Percentiles rank a stretch among this genome's conserved stretches.
Conservation (phyloP, 2,888 invertebrate genomes). For the Troides helena region DNA sequence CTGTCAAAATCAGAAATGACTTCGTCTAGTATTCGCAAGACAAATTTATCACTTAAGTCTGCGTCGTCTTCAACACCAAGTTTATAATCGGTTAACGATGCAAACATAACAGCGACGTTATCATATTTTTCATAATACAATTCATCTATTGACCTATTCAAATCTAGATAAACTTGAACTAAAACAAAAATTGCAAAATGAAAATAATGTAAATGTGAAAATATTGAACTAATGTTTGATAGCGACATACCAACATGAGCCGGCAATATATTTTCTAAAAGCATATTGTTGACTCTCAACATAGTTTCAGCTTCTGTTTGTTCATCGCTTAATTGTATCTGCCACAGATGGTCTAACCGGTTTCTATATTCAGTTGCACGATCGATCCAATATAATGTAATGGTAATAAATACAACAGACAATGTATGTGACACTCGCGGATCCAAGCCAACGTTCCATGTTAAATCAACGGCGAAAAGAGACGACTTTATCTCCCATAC, state of each 20-base stretch:
- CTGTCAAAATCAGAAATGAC: conserved; percentile 97
- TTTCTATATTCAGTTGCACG: conserved; percentile 94
- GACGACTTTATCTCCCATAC: conserved; percentile 83
- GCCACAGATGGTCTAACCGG: conserved; percentile 89
- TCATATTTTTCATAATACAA: conserved; percentile 94
- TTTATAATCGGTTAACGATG: conserved; percentile 92
- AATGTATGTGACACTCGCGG: conserved; percentile 87
- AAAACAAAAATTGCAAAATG: conserved; percentile 41
- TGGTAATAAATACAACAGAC: conserved; percentile 85
- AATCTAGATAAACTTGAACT: conserved; percentile 89
- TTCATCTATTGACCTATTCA: conserved; percentile 85
- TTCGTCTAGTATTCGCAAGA: conserved; percentile 89
- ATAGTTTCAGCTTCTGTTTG: conserved; percentile 92
- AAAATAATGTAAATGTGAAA: neutral
- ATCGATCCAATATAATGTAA: conserved; percentile 91
- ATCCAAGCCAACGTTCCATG: conserved; percentile 85
- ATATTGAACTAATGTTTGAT: neutral
- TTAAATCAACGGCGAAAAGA: conserved; percentile 80
- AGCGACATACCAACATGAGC: conserved; percentile 89
- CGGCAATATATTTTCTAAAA: conserved; percentile 95
- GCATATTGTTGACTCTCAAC: conserved; percentile 91
- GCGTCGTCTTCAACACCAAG: conserved; percentile 83
- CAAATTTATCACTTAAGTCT: conserved; percentile 83
- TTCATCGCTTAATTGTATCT: conserved; percentile 86
- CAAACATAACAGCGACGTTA: conserved; percentile 97